phyloP scores from a whole-genome alignment of 2,113 vertebrate genomes.

The Eretmochelys imbricata region DNA sequence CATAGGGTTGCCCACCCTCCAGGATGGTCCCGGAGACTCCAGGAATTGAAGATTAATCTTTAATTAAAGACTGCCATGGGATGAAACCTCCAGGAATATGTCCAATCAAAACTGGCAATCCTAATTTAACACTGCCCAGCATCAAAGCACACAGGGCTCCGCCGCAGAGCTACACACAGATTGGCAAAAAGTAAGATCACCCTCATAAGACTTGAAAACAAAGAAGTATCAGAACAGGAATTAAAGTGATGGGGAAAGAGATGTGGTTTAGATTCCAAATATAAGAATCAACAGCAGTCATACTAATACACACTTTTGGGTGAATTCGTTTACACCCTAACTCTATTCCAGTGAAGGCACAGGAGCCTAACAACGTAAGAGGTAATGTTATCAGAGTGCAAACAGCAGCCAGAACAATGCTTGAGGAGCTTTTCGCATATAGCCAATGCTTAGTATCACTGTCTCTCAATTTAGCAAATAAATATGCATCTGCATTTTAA shows the following conservation, averaged over 20 bases:
- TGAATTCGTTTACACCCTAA: neutral
- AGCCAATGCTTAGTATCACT: neutral
- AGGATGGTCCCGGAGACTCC: neutral
- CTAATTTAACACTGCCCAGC: neutral
- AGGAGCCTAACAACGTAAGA: neutral
- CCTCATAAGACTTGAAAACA: neutral
- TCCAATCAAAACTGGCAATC: neutral
- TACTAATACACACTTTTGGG: neutral
- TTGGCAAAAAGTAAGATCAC: neutral
- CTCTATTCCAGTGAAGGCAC: neutral
- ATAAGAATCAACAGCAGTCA: too few species aligned
- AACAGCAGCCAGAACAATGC: neutral
- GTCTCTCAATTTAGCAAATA: neutral
- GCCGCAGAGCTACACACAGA: neutral
- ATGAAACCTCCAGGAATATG: neutral
- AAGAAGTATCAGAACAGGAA: neutral
- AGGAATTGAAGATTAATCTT: neutral
- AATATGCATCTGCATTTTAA: neutral
- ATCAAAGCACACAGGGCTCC: neutral
- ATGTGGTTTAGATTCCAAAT: neutral
- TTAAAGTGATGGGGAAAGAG: neutral
- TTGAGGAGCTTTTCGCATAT: neutral
- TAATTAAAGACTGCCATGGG: neutral
- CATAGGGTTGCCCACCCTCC: neutral
- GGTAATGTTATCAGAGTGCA: neutral